Conservation (phyloP, 2,113 vertebrate genomes). For the Fulmarus glacialis region DNA sequence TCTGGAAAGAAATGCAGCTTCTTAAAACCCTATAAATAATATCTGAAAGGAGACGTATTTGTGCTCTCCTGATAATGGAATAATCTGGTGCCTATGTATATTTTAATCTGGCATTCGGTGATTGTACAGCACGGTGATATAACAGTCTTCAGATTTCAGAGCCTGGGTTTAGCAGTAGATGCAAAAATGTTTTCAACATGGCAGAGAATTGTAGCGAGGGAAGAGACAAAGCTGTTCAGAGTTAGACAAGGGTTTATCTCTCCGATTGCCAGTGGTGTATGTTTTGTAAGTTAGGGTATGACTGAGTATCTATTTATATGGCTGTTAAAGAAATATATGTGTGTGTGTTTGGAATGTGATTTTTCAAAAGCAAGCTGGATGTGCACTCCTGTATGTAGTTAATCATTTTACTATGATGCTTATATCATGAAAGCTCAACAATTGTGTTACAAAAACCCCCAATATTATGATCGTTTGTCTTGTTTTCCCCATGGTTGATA, state of each 20-base stretch:
- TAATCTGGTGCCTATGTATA: neutral
- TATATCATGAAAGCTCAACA: neutral
- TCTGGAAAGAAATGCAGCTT: neutral
- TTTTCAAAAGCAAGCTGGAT: slow-evolving; percentile 20
- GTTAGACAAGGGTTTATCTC: slow-evolving; percentile 22
- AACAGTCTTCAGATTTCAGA: neutral
- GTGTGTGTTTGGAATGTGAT: neutral
- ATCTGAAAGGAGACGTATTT: neutral
- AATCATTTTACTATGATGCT: neutral
- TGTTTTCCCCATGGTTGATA: neutral
- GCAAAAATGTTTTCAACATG: neutral
- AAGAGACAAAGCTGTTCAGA: neutral
- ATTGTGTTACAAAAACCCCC: neutral
- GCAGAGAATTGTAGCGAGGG: neutral
- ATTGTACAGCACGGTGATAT: neutral
- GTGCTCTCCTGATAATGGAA: neutral
- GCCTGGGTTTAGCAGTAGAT: neutral
- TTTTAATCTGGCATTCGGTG: neutral
- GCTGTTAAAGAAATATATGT: neutral
- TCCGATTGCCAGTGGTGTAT: neutral
- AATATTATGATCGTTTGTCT: neutral
- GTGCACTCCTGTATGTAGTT: neutral
- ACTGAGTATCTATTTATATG: neutral
- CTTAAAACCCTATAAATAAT: neutral
- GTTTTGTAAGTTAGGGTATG: neutral